A percentile compares a stretch with the other conserved stretches of the same genome.
Evolutionary conservation across 1,140 invertebrate genomes (phyloP).

Genomic region (Cryptotermes secundus): DNA sequence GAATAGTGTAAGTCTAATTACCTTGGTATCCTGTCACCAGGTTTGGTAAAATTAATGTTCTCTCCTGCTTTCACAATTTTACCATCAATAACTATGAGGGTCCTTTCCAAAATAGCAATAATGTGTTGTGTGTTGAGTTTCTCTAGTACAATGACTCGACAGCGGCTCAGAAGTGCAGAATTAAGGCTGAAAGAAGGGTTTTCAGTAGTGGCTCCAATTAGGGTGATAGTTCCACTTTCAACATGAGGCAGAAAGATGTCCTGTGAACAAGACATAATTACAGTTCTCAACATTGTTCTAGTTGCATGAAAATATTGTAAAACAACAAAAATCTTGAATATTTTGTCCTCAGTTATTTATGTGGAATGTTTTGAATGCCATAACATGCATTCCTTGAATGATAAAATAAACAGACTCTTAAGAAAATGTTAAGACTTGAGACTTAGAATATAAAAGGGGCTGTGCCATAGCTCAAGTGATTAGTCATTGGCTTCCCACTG

Average conservation of each 20-base stretch:
- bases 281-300: no score
- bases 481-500: no score
- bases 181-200: constrained; percentile 86
- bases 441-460: no score
- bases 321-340: no score
- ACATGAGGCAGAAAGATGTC: constrained; percentile 79
- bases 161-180: constrained; percentile 74
- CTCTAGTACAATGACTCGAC: constrained; percentile 72
- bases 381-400: no score
- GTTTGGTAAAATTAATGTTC: constrained; percentile 38
- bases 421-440: no score
- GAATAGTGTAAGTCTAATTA: neutral
- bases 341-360: no score
- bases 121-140: constrained; percentile 65
- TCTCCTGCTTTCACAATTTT: constrained; percentile 44
- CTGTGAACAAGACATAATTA: constrained; percentile 39
- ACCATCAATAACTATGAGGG: constrained; percentile 51
- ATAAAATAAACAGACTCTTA: no score
- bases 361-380: no score
- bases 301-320: no score
- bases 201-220: constrained; percentile 86
- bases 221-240: constrained; percentile 75
- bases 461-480: no score
- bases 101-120: constrained; percentile 61
- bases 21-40: constrained; percentile 24